Evolutionary conservation across 2,113 vertebrate genomes (phyloP).

Genomic region (Willisornis vidua): DNA sequence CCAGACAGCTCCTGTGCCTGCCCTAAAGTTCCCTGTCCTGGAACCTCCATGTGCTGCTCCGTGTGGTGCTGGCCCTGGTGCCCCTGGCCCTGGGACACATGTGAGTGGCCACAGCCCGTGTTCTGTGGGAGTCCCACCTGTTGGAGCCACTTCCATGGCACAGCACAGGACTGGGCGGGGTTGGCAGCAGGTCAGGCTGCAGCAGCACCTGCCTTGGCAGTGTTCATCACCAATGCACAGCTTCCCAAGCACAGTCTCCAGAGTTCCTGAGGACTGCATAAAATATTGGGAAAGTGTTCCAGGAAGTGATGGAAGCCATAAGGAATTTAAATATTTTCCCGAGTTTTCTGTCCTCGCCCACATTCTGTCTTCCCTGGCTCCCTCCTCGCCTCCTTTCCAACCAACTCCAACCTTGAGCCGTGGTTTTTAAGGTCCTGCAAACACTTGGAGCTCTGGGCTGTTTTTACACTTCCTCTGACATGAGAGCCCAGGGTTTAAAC

Average conservation of each 20-base stretch:
- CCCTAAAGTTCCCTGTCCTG: accelerated
- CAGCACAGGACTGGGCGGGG: accelerated
- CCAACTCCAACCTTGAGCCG: background rate
- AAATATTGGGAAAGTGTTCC: background rate
- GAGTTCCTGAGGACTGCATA: background rate
- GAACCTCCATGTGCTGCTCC: background rate
- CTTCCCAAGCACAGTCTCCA: background rate
- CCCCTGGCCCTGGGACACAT: background rate
- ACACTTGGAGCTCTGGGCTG: background rate
- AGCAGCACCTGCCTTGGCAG: slow-evolving; percentile 20
- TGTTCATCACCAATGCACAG: accelerated
- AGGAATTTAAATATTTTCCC: slow-evolving; percentile 46
- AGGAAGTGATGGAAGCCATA: slow-evolving; percentile 39
- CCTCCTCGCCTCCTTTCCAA: background rate
- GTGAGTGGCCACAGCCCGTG: accelerated
- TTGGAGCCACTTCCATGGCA: background rate
- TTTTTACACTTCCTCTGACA: background rate
- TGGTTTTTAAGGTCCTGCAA: background rate
- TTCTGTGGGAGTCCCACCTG: accelerated
- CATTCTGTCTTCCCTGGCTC: background rate
- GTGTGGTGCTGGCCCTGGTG: background rate
- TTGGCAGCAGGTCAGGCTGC: background rate
- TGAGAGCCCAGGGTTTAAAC: background rate
- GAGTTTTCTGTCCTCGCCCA: slow-evolving; percentile 29
- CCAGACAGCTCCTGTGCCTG: background rate